Evolutionary conservation across 2,888 invertebrate species (phyloP), one percentile per base, ranked within the genome.

Genomic region (Aspidiotus rigidus): DNA sequence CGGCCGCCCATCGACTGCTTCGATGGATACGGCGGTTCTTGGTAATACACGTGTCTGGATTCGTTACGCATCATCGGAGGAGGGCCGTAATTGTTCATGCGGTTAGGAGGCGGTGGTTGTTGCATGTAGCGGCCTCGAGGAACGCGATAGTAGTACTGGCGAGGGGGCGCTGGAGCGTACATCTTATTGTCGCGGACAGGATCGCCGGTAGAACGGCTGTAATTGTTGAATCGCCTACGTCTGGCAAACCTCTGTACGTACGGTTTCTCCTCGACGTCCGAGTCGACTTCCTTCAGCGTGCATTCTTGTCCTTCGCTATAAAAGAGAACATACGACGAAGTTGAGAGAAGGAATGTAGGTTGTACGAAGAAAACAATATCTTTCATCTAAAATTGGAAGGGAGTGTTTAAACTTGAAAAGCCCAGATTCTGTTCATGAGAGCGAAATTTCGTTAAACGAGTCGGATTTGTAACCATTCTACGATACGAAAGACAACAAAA

Each of bases 231-330:
- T 13, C 63, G 55, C 42, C 56, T 57, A 40, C 60, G 16, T 63
- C 28, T 11, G 53, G 63, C n/a, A 44, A 70, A 69, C 8, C 67
- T 59, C 39, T 59, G 57, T 40, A 63, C 78, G 69, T 78, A 79
- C 56, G 79, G 77, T 44, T 83, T 83, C 56, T 79, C 78, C 75
- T 88, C 88, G 41, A 84, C 80, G 74, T 88, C 88, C 13, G 87
- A 86, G 77, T 88, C 87, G 57, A 82, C 83, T 72, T 86, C 85
- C 76, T 87, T 87, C 74, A 89, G 78, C 0, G 80, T 79, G 73
- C 87, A 83, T 2, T 81, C 79, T 70, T 84, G 83, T 0, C 69
- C 70, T 62, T 70, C 71, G 59, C 57, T 56, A 70, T 55, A 64
- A 3, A n/a, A 49, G 2, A 28, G 28, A 28, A 28, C 1, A 3